Percentiles rank a stretch among this genome's conserved stretches.
Conservation (phyloP, 1,140 invertebrate species). For the Drosophila quadrilineata region DNA sequence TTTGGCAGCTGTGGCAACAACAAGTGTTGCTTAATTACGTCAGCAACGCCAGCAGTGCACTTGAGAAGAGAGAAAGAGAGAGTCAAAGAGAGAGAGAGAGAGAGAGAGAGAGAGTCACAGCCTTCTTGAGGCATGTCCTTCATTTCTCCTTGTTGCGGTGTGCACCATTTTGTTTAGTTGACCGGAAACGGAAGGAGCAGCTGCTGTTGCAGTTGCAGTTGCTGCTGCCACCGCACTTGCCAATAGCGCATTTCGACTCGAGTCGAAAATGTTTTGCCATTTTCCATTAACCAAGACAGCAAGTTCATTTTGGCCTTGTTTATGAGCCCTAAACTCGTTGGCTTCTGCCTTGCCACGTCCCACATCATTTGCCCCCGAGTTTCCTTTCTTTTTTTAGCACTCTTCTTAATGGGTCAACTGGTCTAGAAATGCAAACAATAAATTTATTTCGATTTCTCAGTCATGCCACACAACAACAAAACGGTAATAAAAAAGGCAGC, state of each 20-base stretch:
- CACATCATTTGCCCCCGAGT: neutral
- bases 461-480: constrained; percentile 9
- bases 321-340: neutral
- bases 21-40: constrained; percentile 78
- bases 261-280: constrained; percentile 52
- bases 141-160: constrained; percentile 44
- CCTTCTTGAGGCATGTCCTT: constrained; percentile 29
- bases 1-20: constrained; percentile 39
- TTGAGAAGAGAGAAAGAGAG: constrained; percentile 63
- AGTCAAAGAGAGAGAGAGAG: constrained; percentile 1
- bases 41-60: constrained; percentile 59
- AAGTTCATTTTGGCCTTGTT: constrained; percentile 26
- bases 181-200: constrained; percentile 57
- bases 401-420: constrained; percentile 66
- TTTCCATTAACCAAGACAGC: constrained; percentile 51
- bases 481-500: constrained; percentile 17
- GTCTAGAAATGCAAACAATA: constrained; percentile 49
- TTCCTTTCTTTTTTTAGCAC: constrained; percentile 1
- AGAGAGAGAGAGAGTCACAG: constrained; percentile 31
- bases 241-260: constrained; percentile 43
- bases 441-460: constrained; percentile 54
- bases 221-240: constrained; percentile 6
- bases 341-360: neutral
- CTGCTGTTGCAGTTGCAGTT: neutral
- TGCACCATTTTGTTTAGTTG: constrained; percentile 52